Base-by-base conservation (phyloP, 2,888 invertebrate genomes). In the Drosophila fulvimacula region DNA sequence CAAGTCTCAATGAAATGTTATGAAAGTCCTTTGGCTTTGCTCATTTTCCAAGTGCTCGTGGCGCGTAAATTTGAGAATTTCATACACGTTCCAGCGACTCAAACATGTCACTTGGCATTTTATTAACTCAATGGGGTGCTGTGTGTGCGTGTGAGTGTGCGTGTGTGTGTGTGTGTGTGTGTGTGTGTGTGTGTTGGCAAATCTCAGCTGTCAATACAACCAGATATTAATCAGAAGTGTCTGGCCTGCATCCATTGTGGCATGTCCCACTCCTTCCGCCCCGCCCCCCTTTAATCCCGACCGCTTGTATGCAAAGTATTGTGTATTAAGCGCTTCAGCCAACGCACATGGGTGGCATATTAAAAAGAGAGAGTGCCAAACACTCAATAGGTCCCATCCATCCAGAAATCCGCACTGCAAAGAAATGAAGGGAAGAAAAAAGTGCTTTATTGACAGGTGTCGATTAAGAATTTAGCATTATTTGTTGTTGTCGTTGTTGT, bases 391-490 rank as follows among this genome's bases (percentile, higher is more conserved):
- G 30, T 44, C 36, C 56, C 66, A 66, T 51, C 76, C 63, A 75
- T 42, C 32, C 48, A 55, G 4, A 70, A 32, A 41, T 21, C 46
- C 32, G 17, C 34, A 38, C 34, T 48, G 30, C 17, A 48, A 36
- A 49, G 30, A 30, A 57, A 24, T 15, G 38, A 24, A 49, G 46
- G 30, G 24, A n/a, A 19, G 32, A 53, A 65, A 68, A 68, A 70
- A 79, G 66, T 77, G 60, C 78, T 78, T 82, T 74, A 85, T 85
- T 85, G 85, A 89, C 85, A 85, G 89, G 85, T 85, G 85, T 85
- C 89, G 89, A 85, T 85, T 89, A 85, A 82, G 85, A 85, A 85
- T 85, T 85, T 85, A 88, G 88, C 80, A 85, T 88, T 88, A 81
- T 81, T 32, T 42, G n/a, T 27, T 73, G 59, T 19, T 62, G 15